Evolutionary conservation across 2,113 vertebrate species (phyloP), one percentile per base, ranked within the genome.

Genomic region (Charina bottae): DNA sequence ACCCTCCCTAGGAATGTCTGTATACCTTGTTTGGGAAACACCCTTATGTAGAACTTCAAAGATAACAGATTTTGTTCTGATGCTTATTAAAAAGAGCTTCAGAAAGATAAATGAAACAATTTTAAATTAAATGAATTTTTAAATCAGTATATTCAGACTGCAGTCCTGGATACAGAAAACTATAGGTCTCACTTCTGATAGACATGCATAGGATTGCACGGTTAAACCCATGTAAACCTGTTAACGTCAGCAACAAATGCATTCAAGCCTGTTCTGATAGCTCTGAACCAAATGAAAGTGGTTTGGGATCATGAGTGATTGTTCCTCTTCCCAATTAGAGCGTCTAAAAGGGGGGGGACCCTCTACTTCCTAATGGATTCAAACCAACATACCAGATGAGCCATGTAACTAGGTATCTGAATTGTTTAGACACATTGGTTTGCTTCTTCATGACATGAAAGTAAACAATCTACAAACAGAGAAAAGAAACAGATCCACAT

Each of bases 391-490:
- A 93, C 93, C 92, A 94, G 95, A 95, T 96, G 94, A 97, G 95
- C 95, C 93, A 92, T 94, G 78, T 95, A 97, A 96, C 95, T 68
- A 93, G 95, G 93, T 96, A 59, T 87, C 94, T 95, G 94, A 0
- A 0, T 83, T 96, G 94, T 96, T 96, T 92, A 94, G 94, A 94
- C 95, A 96, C 94, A 89, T 93, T 96, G n/a, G 90, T 95, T 96
- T 95, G 95, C 95, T 97, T 95, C 92, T 94, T 96, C 92, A 83
- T 96, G 95, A 96, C 96, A 96, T 93, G 94, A 94, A 96, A 95
- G 95, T 97, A 96, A 96, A 97, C 96, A 97, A 96, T 91, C 96
- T 95, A 96, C 96, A 96, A 96, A 96, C 95, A 95, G 95, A 88
- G 87, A 96, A 96, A 96, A 96, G 95, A 94, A 94, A 96, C 96